These are phyloP conservation scores for Alloscopus bannaensis DNA, from an alignment of 2,888 invertebrate genomes.

Conservation along the genomic window DNA sequence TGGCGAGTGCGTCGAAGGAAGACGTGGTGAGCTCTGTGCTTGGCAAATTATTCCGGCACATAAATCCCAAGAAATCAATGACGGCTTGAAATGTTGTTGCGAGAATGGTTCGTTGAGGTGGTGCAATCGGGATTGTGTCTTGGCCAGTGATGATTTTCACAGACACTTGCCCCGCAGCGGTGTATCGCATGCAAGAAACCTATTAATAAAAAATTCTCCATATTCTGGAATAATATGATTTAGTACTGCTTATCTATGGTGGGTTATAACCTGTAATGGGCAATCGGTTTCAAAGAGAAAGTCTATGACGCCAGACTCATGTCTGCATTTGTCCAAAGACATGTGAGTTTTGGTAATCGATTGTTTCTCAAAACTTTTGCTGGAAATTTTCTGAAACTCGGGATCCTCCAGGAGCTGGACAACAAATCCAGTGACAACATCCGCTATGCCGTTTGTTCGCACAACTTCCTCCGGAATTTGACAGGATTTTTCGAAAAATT, in stretches of 20 bases:
- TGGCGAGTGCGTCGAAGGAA: no score
- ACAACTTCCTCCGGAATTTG: slow-evolving; percentile 5
- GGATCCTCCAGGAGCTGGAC: neutral
- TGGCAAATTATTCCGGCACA: slow-evolving; percentile 14
- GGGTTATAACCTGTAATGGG: neutral
- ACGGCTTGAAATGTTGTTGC: neutral
- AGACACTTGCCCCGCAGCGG: neutral
- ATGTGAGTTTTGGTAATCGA: no score
- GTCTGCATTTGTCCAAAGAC: no score
- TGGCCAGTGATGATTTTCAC: slow-evolving; percentile 2
- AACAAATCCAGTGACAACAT: slow-evolving; percentile 1
- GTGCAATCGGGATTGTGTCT: neutral
- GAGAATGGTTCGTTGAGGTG: neutral
- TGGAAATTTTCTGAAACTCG: neutral
- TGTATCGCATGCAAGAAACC: slow-evolving; percentile 20
- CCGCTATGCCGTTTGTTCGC: neutral
- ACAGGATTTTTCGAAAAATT: neutral
- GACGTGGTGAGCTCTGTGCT: neutral
- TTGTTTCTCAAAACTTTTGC: no score
- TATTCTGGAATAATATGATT: neutral
- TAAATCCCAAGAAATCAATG: neutral
- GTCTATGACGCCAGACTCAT: slow-evolving; percentile 2
- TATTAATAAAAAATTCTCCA: neutral
- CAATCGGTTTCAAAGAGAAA: slow-evolving; percentile 24
- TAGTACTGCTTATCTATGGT: neutral